Conservation (phyloP, 1,140 invertebrate genomes). For the Magallana gigas region DNA sequence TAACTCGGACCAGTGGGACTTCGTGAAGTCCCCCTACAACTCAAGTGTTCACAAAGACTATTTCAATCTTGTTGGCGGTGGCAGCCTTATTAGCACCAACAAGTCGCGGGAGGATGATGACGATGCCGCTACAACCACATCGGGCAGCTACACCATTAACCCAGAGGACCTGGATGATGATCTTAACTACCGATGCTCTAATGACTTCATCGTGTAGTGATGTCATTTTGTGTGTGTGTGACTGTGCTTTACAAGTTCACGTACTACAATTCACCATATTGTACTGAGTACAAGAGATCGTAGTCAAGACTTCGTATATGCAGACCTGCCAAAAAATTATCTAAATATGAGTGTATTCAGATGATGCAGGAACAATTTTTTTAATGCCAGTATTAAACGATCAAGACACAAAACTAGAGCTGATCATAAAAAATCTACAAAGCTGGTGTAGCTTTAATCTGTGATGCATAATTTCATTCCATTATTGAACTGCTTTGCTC, state of each 20-base stretch:
- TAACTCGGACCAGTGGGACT: constrained; percentile 45
- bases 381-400: constrained; percentile 13
- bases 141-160: constrained; percentile 69
- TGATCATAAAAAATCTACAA: constrained; percentile 2
- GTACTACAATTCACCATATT: too few species aligned
- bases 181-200: constrained; percentile 48
- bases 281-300: neutral
- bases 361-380: neutral
- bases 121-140: constrained; percentile 68
- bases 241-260: neutral
- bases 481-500: neutral
- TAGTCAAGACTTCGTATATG: neutral
- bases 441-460: neutral
- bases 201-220: constrained; percentile 64
- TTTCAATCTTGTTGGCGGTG: constrained; percentile 46
- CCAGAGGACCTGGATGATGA: constrained; percentile 65
- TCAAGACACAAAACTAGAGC: neutral
- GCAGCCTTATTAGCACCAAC: constrained; percentile 45
- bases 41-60: constrained; percentile 53
- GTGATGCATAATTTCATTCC: neutral
- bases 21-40: constrained; percentile 37
- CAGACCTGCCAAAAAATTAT: too few species aligned
- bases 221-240: neutral
- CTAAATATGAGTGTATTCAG: too few species aligned
- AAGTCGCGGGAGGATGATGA: constrained; percentile 61